These are phyloP conservation scores for Danio albolineatus DNA, from an alignment of 2,797 vertebrate species.

Conservation along the genomic window DNA sequence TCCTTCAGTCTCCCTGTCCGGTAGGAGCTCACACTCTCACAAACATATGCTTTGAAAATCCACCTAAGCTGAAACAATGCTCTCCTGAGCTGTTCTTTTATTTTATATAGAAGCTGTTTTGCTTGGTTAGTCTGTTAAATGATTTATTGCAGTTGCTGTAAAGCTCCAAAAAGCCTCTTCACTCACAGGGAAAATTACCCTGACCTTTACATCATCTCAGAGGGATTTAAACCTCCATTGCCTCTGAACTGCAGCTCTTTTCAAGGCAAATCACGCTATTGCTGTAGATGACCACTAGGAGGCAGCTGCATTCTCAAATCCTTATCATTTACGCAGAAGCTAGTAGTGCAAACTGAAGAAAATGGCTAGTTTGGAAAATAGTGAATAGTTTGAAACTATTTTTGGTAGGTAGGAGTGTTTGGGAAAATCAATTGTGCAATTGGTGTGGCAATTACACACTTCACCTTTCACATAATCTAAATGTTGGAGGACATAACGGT, in stretches of 20 bases:
- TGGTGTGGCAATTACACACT: background rate
- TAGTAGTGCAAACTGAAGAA: background rate
- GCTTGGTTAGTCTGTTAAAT: constrained; percentile 36
- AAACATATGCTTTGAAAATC: background rate
- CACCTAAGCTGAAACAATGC: constrained; percentile 15
- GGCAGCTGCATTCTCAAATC: constrained; percentile 47
- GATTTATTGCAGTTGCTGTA: constrained; percentile 37
- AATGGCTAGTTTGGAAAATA: background rate
- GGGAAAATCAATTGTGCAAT: background rate
- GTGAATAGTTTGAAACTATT: background rate
- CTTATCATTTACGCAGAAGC: background rate
- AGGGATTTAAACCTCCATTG: constrained; percentile 38
- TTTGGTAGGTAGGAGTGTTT: background rate
- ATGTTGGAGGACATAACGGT: constrained; percentile 24
- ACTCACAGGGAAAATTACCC: constrained; percentile 33
- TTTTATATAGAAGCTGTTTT: constrained; percentile 16
- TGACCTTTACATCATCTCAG: constrained; percentile 42
- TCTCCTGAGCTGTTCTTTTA: background rate
- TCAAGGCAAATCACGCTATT: background rate
- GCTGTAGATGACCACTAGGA: constrained; percentile 62
- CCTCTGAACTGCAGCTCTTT: constrained; percentile 1
- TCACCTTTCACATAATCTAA: constrained; percentile 13
- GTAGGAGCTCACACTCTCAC: constrained; percentile 72
- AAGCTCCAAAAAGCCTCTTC: constrained; percentile 19
- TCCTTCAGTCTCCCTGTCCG: constrained; percentile 97